Conservation (phyloP, 2,888 invertebrate species). For the Brachyopa scutellaris region DNA sequence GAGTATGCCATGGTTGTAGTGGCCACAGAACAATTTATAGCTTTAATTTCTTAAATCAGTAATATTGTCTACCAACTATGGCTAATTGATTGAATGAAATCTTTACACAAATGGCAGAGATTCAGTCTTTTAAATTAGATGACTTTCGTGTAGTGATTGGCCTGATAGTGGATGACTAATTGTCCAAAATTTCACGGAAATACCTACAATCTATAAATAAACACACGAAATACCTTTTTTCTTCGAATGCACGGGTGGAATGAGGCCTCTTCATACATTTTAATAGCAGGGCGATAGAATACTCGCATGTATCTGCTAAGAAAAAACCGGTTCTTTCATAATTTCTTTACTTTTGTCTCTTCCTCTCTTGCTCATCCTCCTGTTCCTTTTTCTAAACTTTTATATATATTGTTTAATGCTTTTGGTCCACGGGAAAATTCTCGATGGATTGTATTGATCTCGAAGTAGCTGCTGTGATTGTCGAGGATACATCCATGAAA, state of each 20-base stretch:
- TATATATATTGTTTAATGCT: slow-evolving; percentile 74
- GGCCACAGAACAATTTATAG: slow-evolving; percentile 31
- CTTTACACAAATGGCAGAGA: slow-evolving; percentile 33
- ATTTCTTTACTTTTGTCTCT: slow-evolving; percentile 2
- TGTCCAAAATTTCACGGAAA: slow-evolving; percentile 30
- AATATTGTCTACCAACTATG: slow-evolving; percentile 20
- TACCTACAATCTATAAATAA: not conserved
- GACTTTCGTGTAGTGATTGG: not conserved
- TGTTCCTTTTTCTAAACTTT: slow-evolving; percentile 22
- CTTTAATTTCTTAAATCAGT: slow-evolving; percentile 38
- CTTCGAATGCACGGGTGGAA: not conserved
- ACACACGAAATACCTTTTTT: slow-evolving; percentile 23
- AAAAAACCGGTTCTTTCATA: slow-evolving; percentile 63
- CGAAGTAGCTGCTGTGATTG: slow-evolving; percentile 80
- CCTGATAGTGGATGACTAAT: slow-evolving; percentile 47
- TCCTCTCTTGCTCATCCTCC: not conserved
- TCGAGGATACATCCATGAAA: slow-evolving; percentile 81
- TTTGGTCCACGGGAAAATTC: slow-evolving; percentile 79
- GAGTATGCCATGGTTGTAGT: slow-evolving; percentile 51
- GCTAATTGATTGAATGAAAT: slow-evolving; percentile 15
- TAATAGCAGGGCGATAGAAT: slow-evolving; percentile 38
- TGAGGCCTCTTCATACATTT: slow-evolving; percentile 15
- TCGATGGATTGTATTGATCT: slow-evolving; percentile 81
- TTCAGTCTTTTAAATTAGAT: slow-evolving; percentile 39
- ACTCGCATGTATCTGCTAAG: slow-evolving; percentile 22